Percentiles rank a stretch among this genome's conserved stretches.
phyloP scores from a whole-genome alignment of 1,140 invertebrate genomes.

The Doryteuthis pealeii region DNA sequence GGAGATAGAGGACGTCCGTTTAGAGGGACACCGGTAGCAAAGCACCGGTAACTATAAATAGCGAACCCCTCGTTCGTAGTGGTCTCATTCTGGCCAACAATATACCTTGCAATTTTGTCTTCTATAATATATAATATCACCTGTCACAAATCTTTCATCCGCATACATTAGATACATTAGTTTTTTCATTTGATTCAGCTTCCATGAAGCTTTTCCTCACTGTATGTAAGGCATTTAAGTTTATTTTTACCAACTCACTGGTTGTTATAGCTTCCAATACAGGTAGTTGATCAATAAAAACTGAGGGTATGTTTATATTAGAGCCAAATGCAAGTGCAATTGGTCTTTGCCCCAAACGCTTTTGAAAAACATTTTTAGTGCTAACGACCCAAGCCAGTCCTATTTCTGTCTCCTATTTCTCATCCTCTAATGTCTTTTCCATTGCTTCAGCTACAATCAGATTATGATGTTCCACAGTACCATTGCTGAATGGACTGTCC shows the following conservation, averaged over 20 bases:
- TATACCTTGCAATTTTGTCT: slow-evolving; percentile 4
- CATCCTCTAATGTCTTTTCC: neutral
- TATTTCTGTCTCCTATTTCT: neutral
- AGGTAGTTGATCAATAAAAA: neutral
- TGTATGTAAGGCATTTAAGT: neutral
- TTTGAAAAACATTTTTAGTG: neutral
- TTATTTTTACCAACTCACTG: neutral
- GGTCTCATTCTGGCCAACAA: no score
- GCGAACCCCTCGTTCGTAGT: no score
- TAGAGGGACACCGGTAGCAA: no score
- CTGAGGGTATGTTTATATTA: neutral
- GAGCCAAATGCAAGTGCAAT: neutral
- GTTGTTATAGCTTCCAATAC: neutral
- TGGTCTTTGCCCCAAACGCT: neutral
- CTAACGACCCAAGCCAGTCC: neutral
- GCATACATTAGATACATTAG: neutral
- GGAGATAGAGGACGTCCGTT: no score
- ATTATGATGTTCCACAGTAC: neutral
- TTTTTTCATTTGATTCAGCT: neutral
- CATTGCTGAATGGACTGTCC: neutral
- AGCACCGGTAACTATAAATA: no score
- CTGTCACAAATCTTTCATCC: neutral
- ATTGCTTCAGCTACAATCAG: neutral
- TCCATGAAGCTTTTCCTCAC: neutral
- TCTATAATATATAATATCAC: neutral